Evolutionary conservation across 2,113 vertebrate species (phyloP).

Genomic region (Trochalopteron elliotii): DNA sequence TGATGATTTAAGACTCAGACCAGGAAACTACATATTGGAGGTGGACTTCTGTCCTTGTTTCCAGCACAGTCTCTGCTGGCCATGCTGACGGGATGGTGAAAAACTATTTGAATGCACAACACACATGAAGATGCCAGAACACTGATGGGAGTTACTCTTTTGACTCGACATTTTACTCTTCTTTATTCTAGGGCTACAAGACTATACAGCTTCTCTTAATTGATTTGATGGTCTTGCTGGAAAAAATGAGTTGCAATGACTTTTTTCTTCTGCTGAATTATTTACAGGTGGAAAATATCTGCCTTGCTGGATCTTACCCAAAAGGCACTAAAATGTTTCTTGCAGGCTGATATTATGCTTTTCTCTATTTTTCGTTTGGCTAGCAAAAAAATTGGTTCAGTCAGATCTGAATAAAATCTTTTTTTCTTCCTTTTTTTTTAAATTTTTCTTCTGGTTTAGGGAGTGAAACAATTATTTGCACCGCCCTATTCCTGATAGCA

Average conservation of each 20-base stretch:
- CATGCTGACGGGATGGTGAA: not conserved
- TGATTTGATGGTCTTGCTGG: conserved; percentile 36
- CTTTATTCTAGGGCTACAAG: not conserved
- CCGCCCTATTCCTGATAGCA: conserved; percentile 39
- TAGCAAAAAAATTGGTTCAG: not conserved
- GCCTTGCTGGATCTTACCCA: conserved; percentile 38
- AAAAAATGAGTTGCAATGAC: conserved; percentile 20
- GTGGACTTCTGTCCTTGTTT: not conserved
- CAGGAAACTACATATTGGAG: not conserved
- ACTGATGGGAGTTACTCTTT: not conserved
- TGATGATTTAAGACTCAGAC: not conserved
- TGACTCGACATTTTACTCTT: not conserved
- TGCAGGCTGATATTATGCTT: not conserved
- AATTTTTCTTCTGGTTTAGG: not conserved
- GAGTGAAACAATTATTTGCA: conserved; percentile 47
- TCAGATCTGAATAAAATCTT: not conserved
- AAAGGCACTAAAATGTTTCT: conserved; percentile 35
- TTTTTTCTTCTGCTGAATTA: conserved; percentile 58
- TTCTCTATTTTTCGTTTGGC: not conserved
- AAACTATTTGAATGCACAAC: not conserved
- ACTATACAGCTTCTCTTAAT: conserved; percentile 29
- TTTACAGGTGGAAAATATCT: conserved; percentile 64
- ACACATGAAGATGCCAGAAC: not conserved
- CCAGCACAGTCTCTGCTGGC: not conserved
- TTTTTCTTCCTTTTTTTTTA: not conserved